Evolutionary conservation across 2,888 invertebrate species (phyloP), one percentile per base, ranked within the genome.

Genomic region (Acanthosepion esculentum): DNA sequence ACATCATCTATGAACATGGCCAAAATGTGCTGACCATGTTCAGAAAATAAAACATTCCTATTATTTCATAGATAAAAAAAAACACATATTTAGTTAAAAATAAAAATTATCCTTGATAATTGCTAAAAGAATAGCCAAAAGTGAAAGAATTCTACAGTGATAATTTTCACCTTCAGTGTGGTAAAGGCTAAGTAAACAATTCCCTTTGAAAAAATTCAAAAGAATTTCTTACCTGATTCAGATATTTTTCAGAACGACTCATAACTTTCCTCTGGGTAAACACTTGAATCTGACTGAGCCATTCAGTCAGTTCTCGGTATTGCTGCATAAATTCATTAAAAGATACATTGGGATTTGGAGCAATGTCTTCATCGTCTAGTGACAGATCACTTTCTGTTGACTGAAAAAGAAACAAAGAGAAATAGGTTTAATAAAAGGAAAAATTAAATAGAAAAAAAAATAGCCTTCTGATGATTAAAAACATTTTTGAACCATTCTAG

Each of bases 251-350:
- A 2, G 97, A 97, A 48, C 96, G 96, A 94, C 96, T 96, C 94
- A 96, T 95, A 94, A 95, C 95, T 91, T 96, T 96, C 94, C 96
- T 95, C 95, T 96, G 96, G 41, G 96, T 96, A 95, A 96, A 96
- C 94, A 96, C 98, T 97, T 98, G 98, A 96, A 98, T 98, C 96
- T 98, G 98, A 96, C 98, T 98, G 96, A 98, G 98, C 98, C 98
- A 98, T 96, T 98, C 98, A 97, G 98, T 98, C 96, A 99, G 98
- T 97, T 98, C 98, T 95, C 98, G 98, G 98, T 98, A 98, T 98
- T 98, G 98, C 94, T 98, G 98, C 95, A 98, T 98, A 96, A 98
- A 98, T 98, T 98, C 98, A 95, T 98, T 98, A 96, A 98, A 98
- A 95, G 98, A 98, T 98, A 98, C 98, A 96, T 98, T 98, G 91